These are phyloP conservation scores for Neostethus bicornis DNA, from an alignment of 2,797 vertebrate genomes.

Conservation along the genomic window DNA sequence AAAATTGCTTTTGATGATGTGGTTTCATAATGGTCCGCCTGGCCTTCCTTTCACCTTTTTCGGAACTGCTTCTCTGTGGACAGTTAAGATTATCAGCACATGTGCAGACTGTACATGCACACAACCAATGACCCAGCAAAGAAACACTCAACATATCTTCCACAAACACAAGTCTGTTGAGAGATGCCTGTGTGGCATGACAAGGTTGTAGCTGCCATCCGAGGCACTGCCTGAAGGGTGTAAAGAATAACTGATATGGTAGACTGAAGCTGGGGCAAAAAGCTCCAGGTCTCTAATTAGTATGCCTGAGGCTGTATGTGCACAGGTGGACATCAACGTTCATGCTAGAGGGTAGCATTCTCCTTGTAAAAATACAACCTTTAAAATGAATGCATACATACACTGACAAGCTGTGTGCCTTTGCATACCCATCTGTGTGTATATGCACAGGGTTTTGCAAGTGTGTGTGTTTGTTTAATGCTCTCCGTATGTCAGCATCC, in stretches of 20 bases:
- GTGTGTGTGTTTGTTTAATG: conserved; percentile 41
- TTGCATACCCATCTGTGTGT: neutral
- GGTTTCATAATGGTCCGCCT: conserved; percentile 23
- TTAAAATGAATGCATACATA: conserved; percentile 27
- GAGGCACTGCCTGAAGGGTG: conserved; percentile 13
- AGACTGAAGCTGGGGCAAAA: conserved; percentile 11
- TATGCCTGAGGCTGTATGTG: conserved; percentile 16
- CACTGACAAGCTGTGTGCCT: neutral
- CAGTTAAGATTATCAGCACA: conserved; percentile 53
- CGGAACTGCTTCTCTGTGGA: conserved; percentile 27
- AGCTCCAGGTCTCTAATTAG: conserved; percentile 32
- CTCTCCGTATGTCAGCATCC: conserved; percentile 47
- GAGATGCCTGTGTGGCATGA: conserved; percentile 20
- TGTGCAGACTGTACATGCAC: conserved; percentile 30
- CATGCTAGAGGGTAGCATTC: neutral
- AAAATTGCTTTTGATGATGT: conserved; percentile 12
- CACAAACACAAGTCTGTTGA: conserved; percentile 37
- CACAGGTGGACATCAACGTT: conserved; percentile 17
- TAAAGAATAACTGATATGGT: conserved; percentile 28
- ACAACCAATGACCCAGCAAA: conserved; percentile 31
- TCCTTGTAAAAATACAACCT: conserved; percentile 14
- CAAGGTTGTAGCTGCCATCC: conserved; percentile 24
- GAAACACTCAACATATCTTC: conserved; percentile 47
- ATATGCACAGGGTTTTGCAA: conserved; percentile 1
- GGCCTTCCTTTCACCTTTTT: conserved; percentile 51